A percentile compares a stretch with the other conserved stretches of the same genome.
Conservation (phyloP, 35 echinoderm and acorn worm genomes). For the Amphiura filiformis region DNA sequence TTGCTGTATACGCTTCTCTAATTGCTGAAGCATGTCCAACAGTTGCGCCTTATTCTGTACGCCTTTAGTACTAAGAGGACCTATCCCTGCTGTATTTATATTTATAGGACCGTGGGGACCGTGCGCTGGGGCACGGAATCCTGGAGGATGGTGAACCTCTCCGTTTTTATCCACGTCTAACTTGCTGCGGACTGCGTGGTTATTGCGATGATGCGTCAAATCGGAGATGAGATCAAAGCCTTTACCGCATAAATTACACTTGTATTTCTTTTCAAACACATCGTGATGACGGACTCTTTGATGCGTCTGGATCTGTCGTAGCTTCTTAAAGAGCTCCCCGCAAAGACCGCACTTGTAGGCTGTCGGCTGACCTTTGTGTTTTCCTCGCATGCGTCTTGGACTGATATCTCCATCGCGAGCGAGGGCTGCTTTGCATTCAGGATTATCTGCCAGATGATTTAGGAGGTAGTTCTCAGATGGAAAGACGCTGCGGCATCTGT, state of each 20-base stretch:
- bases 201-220: constrained; percentile 88
- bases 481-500: constrained; percentile 74
- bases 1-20: constrained; percentile 87
- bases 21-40: constrained; percentile 87
- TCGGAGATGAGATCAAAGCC: constrained; percentile 96
- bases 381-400: constrained; percentile 56
- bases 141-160: constrained; percentile 27
- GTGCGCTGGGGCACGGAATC: neutral
- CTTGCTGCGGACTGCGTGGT: constrained; percentile 76
- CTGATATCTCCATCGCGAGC: constrained; percentile 62
- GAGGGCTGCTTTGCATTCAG: constrained; percentile 88
- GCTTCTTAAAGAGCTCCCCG: constrained; percentile 90
- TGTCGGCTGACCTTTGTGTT: constrained; percentile 62
- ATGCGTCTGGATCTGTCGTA: constrained; percentile 94
- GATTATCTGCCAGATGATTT: constrained; percentile 78
- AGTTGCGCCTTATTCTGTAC: constrained; percentile 89
- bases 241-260: constrained; percentile 93
- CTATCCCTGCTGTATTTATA: neutral
- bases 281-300: constrained; percentile 94
- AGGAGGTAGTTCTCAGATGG: constrained; percentile 84
- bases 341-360: constrained; percentile 89
- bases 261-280: constrained; percentile 98
- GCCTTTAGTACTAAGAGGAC: constrained; percentile 10
- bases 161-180: constrained; percentile 75
- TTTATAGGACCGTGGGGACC: neutral